phyloP scores from a whole-genome alignment of 1,140 invertebrate species.

The Drosophila neocordata region DNA sequence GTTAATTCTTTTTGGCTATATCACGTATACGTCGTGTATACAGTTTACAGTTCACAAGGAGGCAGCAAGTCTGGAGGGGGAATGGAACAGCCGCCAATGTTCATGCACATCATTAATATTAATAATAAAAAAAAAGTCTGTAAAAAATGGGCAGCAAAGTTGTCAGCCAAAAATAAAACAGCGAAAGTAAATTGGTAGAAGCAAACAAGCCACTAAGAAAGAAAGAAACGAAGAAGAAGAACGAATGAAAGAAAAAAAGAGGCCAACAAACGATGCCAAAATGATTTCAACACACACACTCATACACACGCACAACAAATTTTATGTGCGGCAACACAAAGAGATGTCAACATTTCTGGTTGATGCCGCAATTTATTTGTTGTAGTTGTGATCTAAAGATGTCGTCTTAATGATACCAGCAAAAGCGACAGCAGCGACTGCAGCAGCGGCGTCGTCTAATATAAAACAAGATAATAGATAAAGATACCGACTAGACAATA shows the following conservation, averaged over 20 bases:
- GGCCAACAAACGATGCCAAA: constrained; percentile 38
- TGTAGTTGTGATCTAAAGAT: constrained; percentile 10
- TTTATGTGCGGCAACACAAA: constrained; percentile 32
- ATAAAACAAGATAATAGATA: neutral
- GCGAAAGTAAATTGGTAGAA: constrained; percentile 37
- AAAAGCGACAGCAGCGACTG: neutral
- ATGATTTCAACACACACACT: constrained; percentile 51
- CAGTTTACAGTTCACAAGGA: constrained; percentile 26
- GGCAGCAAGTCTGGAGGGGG: constrained; percentile 1
- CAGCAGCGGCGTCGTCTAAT: neutral
- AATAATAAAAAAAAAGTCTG: constrained; percentile 74
- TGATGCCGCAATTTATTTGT: constrained; percentile 10
- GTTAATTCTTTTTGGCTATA: constrained; percentile 15
- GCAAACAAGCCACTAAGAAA: constrained; percentile 43
- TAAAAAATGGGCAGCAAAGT: constrained; percentile 53
- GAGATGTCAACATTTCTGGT: constrained; percentile 11
- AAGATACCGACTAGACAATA: neutral
- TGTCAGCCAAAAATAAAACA: constrained; percentile 61
- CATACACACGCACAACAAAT: constrained; percentile 27
- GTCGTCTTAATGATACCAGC: constrained; percentile 6
- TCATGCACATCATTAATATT: constrained; percentile 74
- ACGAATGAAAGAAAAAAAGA: constrained; percentile 27
- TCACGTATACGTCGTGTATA: constrained; percentile 46
- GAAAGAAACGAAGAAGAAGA: constrained; percentile 14
- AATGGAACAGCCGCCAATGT: constrained; percentile 37